Evolutionary conservation across 2,888 invertebrate genomes (phyloP).

Genomic region (Stegana nigrithorax): DNA sequence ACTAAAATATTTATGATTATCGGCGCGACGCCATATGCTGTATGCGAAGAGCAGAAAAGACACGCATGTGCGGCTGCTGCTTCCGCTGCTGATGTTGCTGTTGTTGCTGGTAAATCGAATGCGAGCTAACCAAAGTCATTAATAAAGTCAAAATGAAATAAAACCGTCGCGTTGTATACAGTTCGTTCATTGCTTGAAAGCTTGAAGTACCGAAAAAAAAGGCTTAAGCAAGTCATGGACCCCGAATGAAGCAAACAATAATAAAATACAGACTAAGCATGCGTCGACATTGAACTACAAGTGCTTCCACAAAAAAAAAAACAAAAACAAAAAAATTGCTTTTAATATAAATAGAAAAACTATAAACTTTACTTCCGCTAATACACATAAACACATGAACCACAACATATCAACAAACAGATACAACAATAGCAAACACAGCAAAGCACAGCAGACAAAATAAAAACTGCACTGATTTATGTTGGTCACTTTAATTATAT

Average conservation of each 20-base stretch:
- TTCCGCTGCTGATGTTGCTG: not conserved
- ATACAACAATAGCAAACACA: too few relatives aligned
- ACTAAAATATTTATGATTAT: slow-evolving; percentile 6
- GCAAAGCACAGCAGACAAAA: too few relatives aligned
- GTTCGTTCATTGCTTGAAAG: not conserved
- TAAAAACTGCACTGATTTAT: too few relatives aligned
- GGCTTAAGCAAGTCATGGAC: slow-evolving; percentile 13
- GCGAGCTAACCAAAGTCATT: not conserved
- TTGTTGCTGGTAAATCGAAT: not conserved
- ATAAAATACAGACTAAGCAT: not conserved
- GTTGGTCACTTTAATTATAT: too few relatives aligned
- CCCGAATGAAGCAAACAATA: not conserved
- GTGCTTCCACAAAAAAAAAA: slow-evolving; percentile 13
- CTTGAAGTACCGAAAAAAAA: not conserved
- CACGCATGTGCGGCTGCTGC: too few relatives aligned
- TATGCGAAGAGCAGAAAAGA: too few relatives aligned
- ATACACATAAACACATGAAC: too few relatives aligned
- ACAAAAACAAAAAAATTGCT: slow-evolving; percentile 11
- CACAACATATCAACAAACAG: too few relatives aligned
- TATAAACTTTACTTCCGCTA: too few relatives aligned
- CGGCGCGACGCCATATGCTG: not conserved
- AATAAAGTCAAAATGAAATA: slow-evolving; percentile 7
- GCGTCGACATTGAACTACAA: slow-evolving; percentile 49
- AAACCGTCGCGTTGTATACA: not conserved
- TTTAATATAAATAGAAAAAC: not conserved